Evolutionary conservation across 2,113 vertebrate species (phyloP).

Genomic region (Potamarius usumacintae): DNA sequence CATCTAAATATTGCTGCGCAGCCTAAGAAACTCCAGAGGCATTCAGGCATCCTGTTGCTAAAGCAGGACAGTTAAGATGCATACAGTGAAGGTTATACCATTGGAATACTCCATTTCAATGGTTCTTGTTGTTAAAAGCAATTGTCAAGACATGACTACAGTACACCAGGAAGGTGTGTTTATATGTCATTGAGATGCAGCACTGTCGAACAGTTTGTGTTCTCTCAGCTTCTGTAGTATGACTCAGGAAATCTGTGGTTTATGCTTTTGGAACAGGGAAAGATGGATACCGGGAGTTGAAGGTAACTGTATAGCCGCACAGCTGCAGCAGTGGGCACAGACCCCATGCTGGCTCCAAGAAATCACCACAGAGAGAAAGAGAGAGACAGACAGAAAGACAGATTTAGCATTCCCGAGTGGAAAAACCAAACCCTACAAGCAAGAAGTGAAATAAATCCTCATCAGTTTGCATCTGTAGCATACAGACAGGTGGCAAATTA

Average conservation of each 20-base stretch:
- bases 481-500: neutral
- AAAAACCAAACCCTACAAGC: constrained; percentile 27
- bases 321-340: constrained; percentile 53
- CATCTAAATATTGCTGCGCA: constrained; percentile 62
- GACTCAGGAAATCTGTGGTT: constrained; percentile 48
- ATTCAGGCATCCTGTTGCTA: constrained; percentile 33
- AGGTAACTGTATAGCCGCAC: constrained; percentile 52
- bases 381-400: constrained; percentile 25
- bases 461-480: neutral
- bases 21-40: constrained; percentile 58
- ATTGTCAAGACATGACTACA: constrained; percentile 14
- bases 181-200: constrained; percentile 18
- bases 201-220: neutral
- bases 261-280: constrained; percentile 29
- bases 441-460: neutral
- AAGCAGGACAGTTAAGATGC: constrained; percentile 1
- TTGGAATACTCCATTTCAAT: neutral
- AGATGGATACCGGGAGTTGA: constrained; percentile 44
- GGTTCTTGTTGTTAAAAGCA: neutral
- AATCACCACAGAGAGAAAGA: neutral
- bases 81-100: neutral
- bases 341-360: constrained; percentile 16
- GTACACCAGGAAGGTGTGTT: neutral
- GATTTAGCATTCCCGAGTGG: constrained; percentile 3
- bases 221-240: constrained; percentile 19